Percentiles rank a stretch among this genome's conserved stretches.
These are phyloP conservation scores for Taeniopygia guttata DNA, from an alignment of 2,797 vertebrate species.

Conservation along the genomic window DNA sequence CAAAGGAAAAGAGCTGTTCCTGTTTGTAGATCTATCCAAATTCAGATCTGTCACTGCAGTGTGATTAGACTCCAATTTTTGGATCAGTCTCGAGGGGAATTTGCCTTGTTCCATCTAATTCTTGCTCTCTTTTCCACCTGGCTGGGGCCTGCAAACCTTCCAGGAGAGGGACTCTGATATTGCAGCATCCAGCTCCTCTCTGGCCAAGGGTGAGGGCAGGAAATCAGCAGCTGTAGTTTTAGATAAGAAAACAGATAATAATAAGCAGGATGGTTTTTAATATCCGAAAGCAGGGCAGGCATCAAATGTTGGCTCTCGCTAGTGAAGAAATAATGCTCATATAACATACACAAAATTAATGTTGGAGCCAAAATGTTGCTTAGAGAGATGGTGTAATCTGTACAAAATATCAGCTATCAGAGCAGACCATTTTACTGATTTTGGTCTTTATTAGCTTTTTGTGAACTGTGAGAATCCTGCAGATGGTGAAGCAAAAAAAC, in stretches of 20 bases:
- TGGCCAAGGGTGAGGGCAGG: background rate
- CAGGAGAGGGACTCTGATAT: background rate
- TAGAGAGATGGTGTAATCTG: background rate
- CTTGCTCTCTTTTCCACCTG: background rate
- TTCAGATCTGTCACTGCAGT: background rate
- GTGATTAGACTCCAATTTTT: background rate
- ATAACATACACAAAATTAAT: background rate
- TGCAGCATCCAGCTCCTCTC: background rate
- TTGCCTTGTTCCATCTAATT: background rate
- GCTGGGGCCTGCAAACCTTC: background rate
- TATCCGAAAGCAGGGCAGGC: background rate
- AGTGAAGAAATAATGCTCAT: background rate
- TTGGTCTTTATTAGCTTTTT: background rate
- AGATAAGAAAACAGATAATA: background rate
- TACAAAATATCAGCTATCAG: background rate
- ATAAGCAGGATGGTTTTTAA: background rate
- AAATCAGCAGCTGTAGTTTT: background rate
- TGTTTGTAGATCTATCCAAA: background rate
- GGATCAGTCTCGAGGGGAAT: background rate
- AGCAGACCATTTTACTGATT: background rate
- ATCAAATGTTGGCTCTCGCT: background rate
- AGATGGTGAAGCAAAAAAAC: background rate
- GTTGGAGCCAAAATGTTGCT: background rate
- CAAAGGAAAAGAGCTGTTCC: background rate
- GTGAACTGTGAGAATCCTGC: background rate